Base-by-base conservation (phyloP, 2,113 vertebrate genomes). In the Takifugu bimaculatus region DNA sequence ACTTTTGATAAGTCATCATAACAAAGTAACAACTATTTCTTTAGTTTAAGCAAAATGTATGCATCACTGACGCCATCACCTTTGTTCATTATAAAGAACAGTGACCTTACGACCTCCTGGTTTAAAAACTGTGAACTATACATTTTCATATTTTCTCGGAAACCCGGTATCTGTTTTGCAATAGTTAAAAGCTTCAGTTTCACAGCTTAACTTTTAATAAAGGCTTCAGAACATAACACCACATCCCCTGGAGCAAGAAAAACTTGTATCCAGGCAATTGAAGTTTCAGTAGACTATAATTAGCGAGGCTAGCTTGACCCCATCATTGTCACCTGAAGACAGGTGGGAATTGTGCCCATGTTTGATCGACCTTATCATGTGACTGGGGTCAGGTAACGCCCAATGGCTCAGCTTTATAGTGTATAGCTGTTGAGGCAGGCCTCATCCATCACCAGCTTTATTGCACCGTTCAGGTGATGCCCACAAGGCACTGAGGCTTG, bases 341-440 rank as follows among this genome's bases (percentile, higher is more conserved):
- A 91, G 91, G 89, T 88, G 90, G 89, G 87, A 89, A 88, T 85
- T 90, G 80, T 79, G 87, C 75, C 77, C 75, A 82, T 79, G 88
- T 91, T 81, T 73, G 72, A 73, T 84, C 87, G 85, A 88, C 87
- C 86, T 85, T 88, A 85, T 92, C 91, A 88, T 89, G 84, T 93
- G 91, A 90, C 91, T 63, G 80, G 89, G 91, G 84, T 89, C 91
- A 91, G 85, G 83, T 88, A 79, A 89, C 85, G 85, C 87, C 85
- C 80, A 78, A 72, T 88, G 79, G 85, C 83, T 77, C 68, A 64
- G 73, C 85, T 77, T 84, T 85, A 83, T 81, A 71, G 48, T 48
- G 48, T n/a, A 20, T n/a, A 10, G 78, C 89, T 88, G 88, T 91
- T 85, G 84, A 83, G 81, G 83, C 77, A 78, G 68, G 74, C 72